These are phyloP conservation scores for Labeo catla DNA, from an alignment of 2,113 vertebrate species.

Conservation along the genomic window DNA sequence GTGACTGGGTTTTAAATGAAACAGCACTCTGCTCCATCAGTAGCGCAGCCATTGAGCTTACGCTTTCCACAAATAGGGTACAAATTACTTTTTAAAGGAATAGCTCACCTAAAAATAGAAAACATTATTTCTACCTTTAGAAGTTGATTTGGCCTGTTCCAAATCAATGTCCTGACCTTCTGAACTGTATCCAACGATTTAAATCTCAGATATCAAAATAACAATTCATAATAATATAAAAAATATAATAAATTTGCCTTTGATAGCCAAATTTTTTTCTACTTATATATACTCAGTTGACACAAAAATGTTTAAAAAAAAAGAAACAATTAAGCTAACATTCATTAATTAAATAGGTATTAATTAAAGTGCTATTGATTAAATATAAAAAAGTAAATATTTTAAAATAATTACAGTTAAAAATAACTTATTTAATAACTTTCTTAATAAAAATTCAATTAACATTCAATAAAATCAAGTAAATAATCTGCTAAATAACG, in stretches of 20 bases:
- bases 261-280: too few relatives aligned
- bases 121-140: not conserved
- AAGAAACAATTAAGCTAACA: too few relatives aligned
- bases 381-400: too few relatives aligned
- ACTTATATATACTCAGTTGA: too few relatives aligned
- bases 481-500: too few relatives aligned
- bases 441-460: too few relatives aligned
- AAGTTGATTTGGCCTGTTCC: not conserved
- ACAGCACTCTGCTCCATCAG: not conserved
- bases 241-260: not conserved
- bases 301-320: too few relatives aligned
- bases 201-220: not conserved
- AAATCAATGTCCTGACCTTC: not conserved
- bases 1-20: not conserved
- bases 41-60: not conserved
- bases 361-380: too few relatives aligned
- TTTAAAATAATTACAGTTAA: too few relatives aligned
- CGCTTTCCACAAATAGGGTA: not conserved
- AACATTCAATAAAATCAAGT: too few relatives aligned
- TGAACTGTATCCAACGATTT: not conserved
- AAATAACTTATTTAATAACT: too few relatives aligned
- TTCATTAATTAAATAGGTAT: too few relatives aligned
- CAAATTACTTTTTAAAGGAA: not conserved
- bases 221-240: not conserved
- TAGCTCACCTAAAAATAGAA: not conserved